A percentile compares a stretch with the other conserved stretches of the same genome.
These are phyloP conservation scores for Rhinatrema bivittatum DNA, from an alignment of 2,797 vertebrate genomes.

Conservation along the genomic window DNA sequence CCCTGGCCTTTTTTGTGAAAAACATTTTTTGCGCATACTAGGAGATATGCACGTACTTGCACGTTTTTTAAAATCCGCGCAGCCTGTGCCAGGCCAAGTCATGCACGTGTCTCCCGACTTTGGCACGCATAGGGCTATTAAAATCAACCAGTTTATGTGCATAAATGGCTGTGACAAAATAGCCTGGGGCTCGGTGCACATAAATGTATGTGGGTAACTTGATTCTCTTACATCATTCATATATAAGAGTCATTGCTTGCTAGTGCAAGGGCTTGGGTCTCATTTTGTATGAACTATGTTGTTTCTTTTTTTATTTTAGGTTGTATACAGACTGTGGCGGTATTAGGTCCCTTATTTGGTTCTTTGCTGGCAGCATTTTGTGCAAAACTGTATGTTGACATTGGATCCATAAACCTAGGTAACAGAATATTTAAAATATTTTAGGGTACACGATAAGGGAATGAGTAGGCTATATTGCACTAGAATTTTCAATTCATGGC, in stretches of 20 bases:
- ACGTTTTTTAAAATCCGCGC: no score
- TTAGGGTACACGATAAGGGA: accelerated
- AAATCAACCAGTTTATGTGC: no score
- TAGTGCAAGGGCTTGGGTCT: neutral
- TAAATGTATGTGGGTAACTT: no score
- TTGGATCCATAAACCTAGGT: constrained; percentile 83
- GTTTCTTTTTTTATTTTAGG: constrained; percentile 68
- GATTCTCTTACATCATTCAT: neutral
- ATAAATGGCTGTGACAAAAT: no score
- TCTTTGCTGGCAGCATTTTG: constrained; percentile 70
- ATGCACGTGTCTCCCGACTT: no score
- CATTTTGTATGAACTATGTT: neutral
- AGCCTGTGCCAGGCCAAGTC: no score
- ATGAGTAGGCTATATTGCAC: neutral
- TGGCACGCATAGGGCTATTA: no score
- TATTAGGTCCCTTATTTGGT: constrained; percentile 76
- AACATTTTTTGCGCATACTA: no score
- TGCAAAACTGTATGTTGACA: constrained; percentile 79
- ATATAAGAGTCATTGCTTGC: neutral
- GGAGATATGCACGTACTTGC: no score
- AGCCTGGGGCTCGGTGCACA: no score
- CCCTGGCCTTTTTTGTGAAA: no score
- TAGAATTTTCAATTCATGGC: neutral
- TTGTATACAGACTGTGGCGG: constrained; percentile 66
- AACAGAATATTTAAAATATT: constrained; percentile 23